phyloP scores from a whole-genome alignment of 2,797 vertebrate genomes.

The Chiroxiphia lanceolata region DNA sequence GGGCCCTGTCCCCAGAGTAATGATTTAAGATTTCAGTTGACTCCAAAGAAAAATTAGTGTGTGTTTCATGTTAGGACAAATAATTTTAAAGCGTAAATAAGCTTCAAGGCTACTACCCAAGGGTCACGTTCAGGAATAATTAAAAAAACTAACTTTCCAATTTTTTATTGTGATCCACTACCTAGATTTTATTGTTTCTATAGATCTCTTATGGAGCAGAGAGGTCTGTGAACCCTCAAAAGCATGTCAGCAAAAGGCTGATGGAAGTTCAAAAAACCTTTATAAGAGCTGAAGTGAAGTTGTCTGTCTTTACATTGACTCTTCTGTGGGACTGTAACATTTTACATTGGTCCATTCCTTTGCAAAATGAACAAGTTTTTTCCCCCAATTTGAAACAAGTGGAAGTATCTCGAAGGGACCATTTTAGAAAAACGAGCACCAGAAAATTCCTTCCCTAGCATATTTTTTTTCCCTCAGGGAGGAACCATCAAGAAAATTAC shows the following conservation, averaged over 20 bases:
- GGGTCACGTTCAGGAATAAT: neutral
- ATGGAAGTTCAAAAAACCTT: fast-evolving
- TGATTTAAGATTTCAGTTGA: neutral
- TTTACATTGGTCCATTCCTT: neutral
- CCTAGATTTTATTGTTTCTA: neutral
- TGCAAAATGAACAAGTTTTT: neutral
- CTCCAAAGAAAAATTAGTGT: neutral
- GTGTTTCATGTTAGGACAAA: neutral
- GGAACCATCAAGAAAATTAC: neutral
- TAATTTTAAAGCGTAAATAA: neutral
- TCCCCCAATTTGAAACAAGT: neutral
- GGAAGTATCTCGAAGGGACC: neutral
- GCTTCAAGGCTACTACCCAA: neutral
- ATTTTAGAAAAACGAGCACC: neutral
- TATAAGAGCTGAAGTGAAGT: neutral
- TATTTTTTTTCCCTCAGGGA: neutral
- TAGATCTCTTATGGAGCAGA: neutral
- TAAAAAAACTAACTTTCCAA: neutral
- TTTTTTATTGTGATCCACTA: neutral
- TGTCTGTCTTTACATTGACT: neutral
- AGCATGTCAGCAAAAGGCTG: neutral
- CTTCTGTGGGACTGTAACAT: neutral
- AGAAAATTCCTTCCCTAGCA: neutral
- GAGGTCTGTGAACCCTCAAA: neutral
- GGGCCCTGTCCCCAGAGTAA: neutral